These are phyloP conservation scores for Andrena camellia DNA, from an alignment of 2,888 invertebrate genomes.

Conservation along the genomic window DNA sequence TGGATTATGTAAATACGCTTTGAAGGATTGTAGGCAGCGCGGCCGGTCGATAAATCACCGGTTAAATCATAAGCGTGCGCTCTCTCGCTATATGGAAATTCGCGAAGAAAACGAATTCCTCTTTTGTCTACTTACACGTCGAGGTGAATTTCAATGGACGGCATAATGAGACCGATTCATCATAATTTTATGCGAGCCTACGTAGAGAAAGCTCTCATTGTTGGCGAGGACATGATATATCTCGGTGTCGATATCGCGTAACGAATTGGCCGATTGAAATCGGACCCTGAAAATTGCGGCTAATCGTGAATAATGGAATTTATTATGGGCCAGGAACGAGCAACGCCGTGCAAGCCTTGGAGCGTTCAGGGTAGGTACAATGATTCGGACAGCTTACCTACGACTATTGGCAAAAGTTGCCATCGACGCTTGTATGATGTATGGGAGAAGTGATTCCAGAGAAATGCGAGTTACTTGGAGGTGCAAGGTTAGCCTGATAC, in stretches of 20 bases:
- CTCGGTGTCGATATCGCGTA: conserved; percentile 35
- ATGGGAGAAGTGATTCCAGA: neutral
- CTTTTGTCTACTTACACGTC: conserved; percentile 59
- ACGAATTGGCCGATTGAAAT: conserved; percentile 29
- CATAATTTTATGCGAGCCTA: conserved; percentile 43
- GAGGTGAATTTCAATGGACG: conserved; percentile 48
- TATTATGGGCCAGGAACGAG: conserved; percentile 7
- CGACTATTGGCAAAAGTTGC: neutral
- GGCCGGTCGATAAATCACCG: conserved; percentile 57
- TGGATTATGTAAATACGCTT: conserved; percentile 62
- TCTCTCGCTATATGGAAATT: conserved; percentile 49
- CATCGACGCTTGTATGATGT: neutral
- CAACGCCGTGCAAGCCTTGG: neutral
- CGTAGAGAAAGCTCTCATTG: conserved; percentile 26
- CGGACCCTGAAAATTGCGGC: conserved; percentile 18
- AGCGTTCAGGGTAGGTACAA: neutral
- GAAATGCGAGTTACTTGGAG: neutral
- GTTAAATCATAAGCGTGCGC: conserved; percentile 52
- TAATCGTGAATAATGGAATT: conserved; percentile 34
- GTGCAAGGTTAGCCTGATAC: too few relatives aligned
- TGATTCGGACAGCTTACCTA: neutral
- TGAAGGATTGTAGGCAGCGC: conserved; percentile 59
- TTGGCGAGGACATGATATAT: conserved; percentile 12
- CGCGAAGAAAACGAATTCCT: conserved; percentile 46
- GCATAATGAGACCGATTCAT: conserved; percentile 54